Percentiles rank a stretch among this genome's conserved stretches.
Conservation (phyloP, 2,113 vertebrate genomes). For the Odontesthes bonariensis region DNA sequence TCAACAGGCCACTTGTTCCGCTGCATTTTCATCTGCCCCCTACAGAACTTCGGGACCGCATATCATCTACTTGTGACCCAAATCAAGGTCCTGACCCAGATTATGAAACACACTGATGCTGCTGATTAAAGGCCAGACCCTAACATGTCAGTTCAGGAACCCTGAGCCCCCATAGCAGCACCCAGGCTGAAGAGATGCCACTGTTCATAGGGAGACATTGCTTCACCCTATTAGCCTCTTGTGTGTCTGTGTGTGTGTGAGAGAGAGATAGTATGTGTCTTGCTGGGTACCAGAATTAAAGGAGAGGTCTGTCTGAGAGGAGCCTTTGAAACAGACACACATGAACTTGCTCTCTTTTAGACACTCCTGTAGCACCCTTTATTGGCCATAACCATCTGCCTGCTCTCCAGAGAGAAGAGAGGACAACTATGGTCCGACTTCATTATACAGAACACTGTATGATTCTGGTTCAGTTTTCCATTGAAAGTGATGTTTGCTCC, state of each 20-base stretch:
- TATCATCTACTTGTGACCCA: constrained; percentile 64
- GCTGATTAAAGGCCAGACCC: constrained; percentile 60
- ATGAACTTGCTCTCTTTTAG: constrained; percentile 50
- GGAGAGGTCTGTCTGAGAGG: constrained; percentile 67
- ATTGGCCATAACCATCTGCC: constrained; percentile 58
- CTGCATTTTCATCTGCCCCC: constrained; percentile 22
- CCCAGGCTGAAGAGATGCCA: constrained; percentile 58
- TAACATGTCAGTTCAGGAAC: constrained; percentile 51
- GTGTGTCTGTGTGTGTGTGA: constrained; percentile 24
- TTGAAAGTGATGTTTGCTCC: neutral
- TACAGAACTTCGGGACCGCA: constrained; percentile 33
- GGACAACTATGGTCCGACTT: neutral
- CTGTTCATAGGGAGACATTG: constrained; percentile 65
- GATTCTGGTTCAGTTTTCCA: neutral
- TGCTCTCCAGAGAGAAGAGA: constrained; percentile 14
- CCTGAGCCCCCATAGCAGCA: constrained; percentile 3
- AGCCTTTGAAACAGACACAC: constrained; percentile 74
- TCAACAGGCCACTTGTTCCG: neutral
- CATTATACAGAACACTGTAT: neutral
- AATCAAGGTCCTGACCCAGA: constrained; percentile 69
- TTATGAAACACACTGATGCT: constrained; percentile 56
- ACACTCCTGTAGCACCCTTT: constrained; percentile 42
- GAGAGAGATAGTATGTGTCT: constrained; percentile 35
- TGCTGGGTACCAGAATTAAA: constrained; percentile 71
- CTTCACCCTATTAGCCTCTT: constrained; percentile 68